Conservation (phyloP, 2,888 invertebrate genomes). For the Cosmia pyralina region DNA sequence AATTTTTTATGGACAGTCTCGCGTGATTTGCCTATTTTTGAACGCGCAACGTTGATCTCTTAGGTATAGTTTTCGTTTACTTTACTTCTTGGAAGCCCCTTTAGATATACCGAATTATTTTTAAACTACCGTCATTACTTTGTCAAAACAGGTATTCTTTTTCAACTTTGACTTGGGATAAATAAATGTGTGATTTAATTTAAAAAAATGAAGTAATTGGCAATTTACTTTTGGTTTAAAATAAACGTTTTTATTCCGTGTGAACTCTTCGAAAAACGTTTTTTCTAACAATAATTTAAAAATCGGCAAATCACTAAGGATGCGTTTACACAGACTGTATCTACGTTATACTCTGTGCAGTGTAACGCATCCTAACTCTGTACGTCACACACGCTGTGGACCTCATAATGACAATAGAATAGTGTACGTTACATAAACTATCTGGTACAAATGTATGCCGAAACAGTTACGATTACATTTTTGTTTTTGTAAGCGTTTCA, state of each 20-base stretch:
- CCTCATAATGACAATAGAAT: conserved; percentile 79
- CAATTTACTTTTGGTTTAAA: conserved; percentile 22
- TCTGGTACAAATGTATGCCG: conserved; percentile 79
- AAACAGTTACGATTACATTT: conserved; percentile 65
- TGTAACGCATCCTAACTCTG: conserved; percentile 47
- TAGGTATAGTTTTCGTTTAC: conserved; percentile 65
- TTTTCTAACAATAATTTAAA: conserved; percentile 64
- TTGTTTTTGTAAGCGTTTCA: conserved; percentile 59
- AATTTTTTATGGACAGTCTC: conserved; percentile 59
- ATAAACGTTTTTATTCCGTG: neutral
- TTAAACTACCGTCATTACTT: conserved; percentile 1
- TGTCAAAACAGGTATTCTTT: neutral
- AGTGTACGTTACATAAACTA: conserved; percentile 72
- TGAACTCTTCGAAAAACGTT: conserved; percentile 9
- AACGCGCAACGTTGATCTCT: conserved; percentile 74
- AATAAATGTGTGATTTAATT: neutral
- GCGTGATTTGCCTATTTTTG: conserved; percentile 80
- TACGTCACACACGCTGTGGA: conserved; percentile 72
- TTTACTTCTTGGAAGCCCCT: conserved; percentile 59
- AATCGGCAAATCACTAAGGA: conserved; percentile 77
- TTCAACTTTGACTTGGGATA: conserved; percentile 6
- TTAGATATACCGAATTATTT: conserved; percentile 29
- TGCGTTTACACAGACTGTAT: conserved; percentile 57
- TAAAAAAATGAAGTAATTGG: neutral
- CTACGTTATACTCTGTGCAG: conserved; percentile 22